These are phyloP conservation scores for Thecocarcelia acutangulata DNA, from an alignment of 2,888 invertebrate genomes.

Conservation along the genomic window DNA sequence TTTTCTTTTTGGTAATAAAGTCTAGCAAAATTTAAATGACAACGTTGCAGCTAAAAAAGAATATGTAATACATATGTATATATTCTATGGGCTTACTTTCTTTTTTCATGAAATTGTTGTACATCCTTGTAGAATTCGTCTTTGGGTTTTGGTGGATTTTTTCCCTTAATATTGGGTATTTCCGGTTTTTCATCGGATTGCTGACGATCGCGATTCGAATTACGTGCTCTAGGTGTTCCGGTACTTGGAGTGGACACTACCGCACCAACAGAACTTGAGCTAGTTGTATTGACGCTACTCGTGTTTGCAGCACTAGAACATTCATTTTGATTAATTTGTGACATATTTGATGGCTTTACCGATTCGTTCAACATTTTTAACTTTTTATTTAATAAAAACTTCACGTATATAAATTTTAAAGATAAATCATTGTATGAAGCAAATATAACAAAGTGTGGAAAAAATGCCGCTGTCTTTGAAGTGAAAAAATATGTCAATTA, in stretches of 20 bases:
- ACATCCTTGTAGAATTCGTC: constrained; percentile 84
- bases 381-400: not conserved
- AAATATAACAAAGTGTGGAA: constrained; percentile 6
- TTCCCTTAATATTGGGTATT: constrained; percentile 66
- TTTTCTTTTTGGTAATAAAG: too few relatives aligned
- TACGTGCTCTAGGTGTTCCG: constrained; percentile 56
- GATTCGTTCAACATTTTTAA: constrained; percentile 73
- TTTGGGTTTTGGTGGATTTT: constrained; percentile 72
- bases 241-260: constrained; percentile 3
- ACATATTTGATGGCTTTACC: constrained; percentile 69
- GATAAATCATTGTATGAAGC: constrained; percentile 19
- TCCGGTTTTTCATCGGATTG: constrained; percentile 51
- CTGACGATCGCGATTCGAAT: constrained; percentile 42
- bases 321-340: constrained; percentile 65
- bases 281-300: constrained; percentile 59
- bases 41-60: too few relatives aligned
- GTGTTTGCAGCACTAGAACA: constrained; percentile 62
- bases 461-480: constrained; percentile 48
- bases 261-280: not conserved
- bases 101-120: constrained; percentile 93
- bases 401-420: not conserved
- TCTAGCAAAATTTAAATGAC: too few relatives aligned
- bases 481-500: not conserved
- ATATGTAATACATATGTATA: too few relatives aligned
- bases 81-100: too few relatives aligned